phyloP scores from a whole-genome alignment of 2,113 vertebrate genomes.

The Brachyhypopomus occidentalis region DNA sequence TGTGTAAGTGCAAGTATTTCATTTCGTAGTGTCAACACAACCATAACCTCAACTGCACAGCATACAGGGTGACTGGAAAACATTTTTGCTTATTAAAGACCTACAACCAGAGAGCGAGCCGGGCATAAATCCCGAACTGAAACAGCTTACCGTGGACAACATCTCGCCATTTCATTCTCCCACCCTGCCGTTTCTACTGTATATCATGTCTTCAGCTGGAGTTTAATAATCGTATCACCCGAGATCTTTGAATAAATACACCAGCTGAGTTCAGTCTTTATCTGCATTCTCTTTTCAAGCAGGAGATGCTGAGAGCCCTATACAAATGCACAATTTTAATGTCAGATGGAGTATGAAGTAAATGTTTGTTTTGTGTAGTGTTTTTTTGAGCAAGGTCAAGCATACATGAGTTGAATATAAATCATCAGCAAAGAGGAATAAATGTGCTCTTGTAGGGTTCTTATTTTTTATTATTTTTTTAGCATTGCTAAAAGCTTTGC shows the following conservation, averaged over 20 bases:
- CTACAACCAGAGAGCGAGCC: not conserved
- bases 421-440: slow-evolving; percentile 25
- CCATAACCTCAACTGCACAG: not conserved
- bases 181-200: not conserved
- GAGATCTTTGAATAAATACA: slow-evolving; percentile 19
- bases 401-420: slow-evolving; percentile 32
- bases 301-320: not conserved
- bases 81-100: slow-evolving; percentile 6
- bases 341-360: slow-evolving; percentile 15
- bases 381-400: slow-evolving; percentile 30
- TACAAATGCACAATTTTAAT: slow-evolving; percentile 30
- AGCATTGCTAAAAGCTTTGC: slow-evolving; percentile 31
- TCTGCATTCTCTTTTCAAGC: not conserved
- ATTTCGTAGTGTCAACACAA: too few relatives aligned
- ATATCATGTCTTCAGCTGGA: slow-evolving; percentile 1
- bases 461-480: not conserved
- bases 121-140: not conserved
- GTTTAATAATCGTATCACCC: slow-evolving; percentile 10
- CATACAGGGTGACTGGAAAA: not conserved
- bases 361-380: slow-evolving; percentile 22
- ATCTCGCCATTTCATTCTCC: not conserved
- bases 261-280: slow-evolving; percentile 11
- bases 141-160: not conserved
- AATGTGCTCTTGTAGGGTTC: not conserved
- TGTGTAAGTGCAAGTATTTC: too few relatives aligned